Evolutionary conservation across 2,888 invertebrate genomes (phyloP), one percentile per base, ranked within the genome.

Genomic region (Pteria penguin): DNA sequence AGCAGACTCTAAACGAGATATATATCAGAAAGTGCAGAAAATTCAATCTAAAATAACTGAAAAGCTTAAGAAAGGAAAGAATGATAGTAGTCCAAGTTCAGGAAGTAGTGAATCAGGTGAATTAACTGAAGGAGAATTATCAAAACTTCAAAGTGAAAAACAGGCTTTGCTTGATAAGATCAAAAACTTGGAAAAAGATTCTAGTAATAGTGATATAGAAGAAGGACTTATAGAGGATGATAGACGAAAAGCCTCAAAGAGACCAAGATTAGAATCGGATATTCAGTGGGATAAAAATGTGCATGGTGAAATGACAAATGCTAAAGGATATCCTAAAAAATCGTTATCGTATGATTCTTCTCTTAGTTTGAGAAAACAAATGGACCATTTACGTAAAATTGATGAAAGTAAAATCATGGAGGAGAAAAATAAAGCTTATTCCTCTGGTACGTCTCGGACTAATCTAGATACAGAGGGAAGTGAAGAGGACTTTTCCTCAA

Each of bases 81-180:
- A 67, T 62, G 70, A 76, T 27, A 83, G 85, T 60, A 87, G 86
- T 69, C 86, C 87, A 26, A 86, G 87, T 72, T 88, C 89, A 36
- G 82, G 84, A 32, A 86, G 85, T 80, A 83, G 86, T 78, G 87
- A 86, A 61, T 86, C 94, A 73, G 94, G 94, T 84, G 94, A 94
- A 87, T 93, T 94, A 71, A 84, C 85, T 32, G 90, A 88, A 77
- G 81, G 84, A 11, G 88, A 88, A 61, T 79, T 90, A 62, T 78
- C 83, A 58, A 87, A 89, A 74, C 82, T 91, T 63, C 88, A 91
- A 72, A 88, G 88, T 70, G 87, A 91, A 78, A 91, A 91, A 80
- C 86, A 88, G 45, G 85, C 89, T 32, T 80, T 92, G 32, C 80
- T 92, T 29, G 86, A 90, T 60, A 85, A 91, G 69, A 82, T 92